Base-by-base conservation (phyloP, 2,797 vertebrate species). In the Todus mexicanus region DNA sequence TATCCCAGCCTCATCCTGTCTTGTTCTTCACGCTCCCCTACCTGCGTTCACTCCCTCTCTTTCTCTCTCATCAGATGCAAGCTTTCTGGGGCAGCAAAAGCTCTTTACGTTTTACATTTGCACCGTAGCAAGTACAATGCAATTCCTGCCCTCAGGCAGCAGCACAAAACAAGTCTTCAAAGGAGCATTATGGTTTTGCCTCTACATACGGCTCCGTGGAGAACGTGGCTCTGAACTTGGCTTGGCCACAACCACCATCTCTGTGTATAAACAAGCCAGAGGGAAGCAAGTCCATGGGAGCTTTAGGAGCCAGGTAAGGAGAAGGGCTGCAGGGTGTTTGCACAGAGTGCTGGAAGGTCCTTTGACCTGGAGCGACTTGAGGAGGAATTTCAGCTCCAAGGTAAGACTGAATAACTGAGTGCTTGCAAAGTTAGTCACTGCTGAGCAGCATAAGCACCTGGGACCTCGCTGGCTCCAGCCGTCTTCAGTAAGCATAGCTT, bases 71-170 rank as follows among this genome's bases (percentile, higher is more conserved):
- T 40, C 94, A 85, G 37, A 84, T 6, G 3, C 35, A 61, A 84
- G 78, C 23, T 29, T 92, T 89, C 81, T 42, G 27, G 92, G 72
- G 81, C 90, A 87, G 78, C 35, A 90, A 82, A 60, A 3, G 6
- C 71, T 68, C 64, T 73, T 89, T 20, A 53, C 87, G 89, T 85
- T 95, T 89, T 92, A 92, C 84, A 93, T 87, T 75, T 85, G 86
- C 84, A 87, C 86, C 80, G 84, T 35, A 92, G 61, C 61, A 60
- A 89, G 48, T 38, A 73, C 80, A 82, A 11, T n/a, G 37, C 57
- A 56, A 83, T 65, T 85, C 84, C 86, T 92, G 82, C 78, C 93
- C 89, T 72, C 40, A 84, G 86, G 86, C 84, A 51, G 47, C 79
- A 71, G 65, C 50, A 56, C 50, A 77, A 65, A 92, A 94, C 75